Evolutionary conservation across 2,888 invertebrate species (phyloP).

Genomic region (Petrolisthes cinctipes): DNA sequence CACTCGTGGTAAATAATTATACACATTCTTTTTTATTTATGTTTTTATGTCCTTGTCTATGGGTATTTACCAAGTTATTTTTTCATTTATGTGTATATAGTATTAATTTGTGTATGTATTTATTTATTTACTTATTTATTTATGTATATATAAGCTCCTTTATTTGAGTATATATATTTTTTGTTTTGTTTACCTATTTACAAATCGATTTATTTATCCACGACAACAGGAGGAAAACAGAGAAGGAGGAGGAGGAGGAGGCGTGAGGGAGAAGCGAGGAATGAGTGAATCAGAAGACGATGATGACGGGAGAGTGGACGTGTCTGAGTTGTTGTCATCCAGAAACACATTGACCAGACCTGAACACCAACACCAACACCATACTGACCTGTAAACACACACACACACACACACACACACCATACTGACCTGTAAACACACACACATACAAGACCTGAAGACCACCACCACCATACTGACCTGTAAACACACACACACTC

Average conservation of each 20-base stretch:
- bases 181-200: too few relatives aligned
- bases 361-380: too few relatives aligned
- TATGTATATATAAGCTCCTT: background rate
- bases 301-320: conserved; percentile 1
- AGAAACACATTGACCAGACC: conserved; percentile 44
- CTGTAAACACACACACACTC: background rate
- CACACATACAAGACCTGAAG: background rate
- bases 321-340: conserved; percentile 41
- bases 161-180: background rate
- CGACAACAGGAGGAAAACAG: too few relatives aligned
- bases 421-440: background rate
- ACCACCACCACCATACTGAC: background rate
- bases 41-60: background rate
- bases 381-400: background rate
- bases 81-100: too few relatives aligned
- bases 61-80: background rate
- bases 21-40: background rate
- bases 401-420: background rate
- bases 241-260: too few relatives aligned
- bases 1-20: background rate
- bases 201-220: too few relatives aligned
- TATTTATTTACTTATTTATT: background rate
- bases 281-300: background rate
- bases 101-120: background rate
- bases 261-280: background rate